Evolutionary conservation across 2,113 vertebrate genomes (phyloP), one percentile per base, ranked within the genome.

Genomic region (Cephalophus harveyi): DNA sequence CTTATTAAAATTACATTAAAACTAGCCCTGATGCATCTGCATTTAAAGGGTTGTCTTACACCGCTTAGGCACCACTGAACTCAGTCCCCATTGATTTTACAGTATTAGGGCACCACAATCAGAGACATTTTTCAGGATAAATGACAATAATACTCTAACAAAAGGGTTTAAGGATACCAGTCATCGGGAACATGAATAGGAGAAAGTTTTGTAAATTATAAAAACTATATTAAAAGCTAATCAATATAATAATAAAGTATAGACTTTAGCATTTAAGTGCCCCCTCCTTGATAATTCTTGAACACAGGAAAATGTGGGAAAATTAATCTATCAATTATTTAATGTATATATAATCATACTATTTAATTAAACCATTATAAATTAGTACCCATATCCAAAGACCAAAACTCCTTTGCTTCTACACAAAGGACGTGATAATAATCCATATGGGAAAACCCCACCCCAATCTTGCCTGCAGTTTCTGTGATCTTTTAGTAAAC

Each of bases 1-100:
- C 97, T 97, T 98, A 98, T 97, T 98, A 98, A 98, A 98, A 98
- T 98, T 46, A 97, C 98, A 98, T 97, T 98, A 97, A 97, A 98
- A 98, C 76, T 95, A 97, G 87, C 82, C 95, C 43, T n/a, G 89
- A 85, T 94, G 64, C 87, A 98, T 98, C 97, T 98, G 96, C 98
- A 98, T 97, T 98, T 98, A 95, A 98, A 98, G 97, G 86, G 91
- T 85, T 64, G 60, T 78, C 62, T 59, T 88, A 85, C 46, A 87
- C 96, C 96, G 89, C 93, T 98, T 67, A 98, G 97, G 89, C 91
- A 87, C 87, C 96, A n/a, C 87, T 57, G 88, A 94, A 96, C 85
- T 92, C 83, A 71, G 85, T 93, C 88, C 83, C 97, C 76, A 93
- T 2, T 97, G 97, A 98, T 96, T 96, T 97, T 87, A 91, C n/a